Evolutionary conservation across 1,140 invertebrate species (phyloP), one percentile per base, ranked within the genome.

Genomic region (Cydia fagiglandana): DNA sequence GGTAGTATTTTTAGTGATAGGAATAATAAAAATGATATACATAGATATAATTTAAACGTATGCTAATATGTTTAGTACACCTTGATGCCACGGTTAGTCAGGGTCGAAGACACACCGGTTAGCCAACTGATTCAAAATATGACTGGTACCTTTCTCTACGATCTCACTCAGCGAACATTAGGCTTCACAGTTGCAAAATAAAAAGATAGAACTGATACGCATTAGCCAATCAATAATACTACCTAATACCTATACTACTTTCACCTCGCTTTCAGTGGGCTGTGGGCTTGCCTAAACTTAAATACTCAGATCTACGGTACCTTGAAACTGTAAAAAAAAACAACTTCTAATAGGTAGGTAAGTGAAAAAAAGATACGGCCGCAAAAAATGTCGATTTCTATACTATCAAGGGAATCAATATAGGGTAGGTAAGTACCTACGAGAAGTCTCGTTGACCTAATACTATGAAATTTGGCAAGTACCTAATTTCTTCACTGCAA

Each of bases 81-180:
- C 9, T 24, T 61, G 2, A n/a, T 24, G 20, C 9, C 56, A 24
- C 56, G 20, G 17, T 61, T 4, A 17, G 66, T 17, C 66, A 38
- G 24, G 66, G 66, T 70, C 66, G 45, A 61, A 53, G 30, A 70
- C 66, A 17, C 66, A 17, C 66, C 66, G 34, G 38, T 70, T 41
- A 66, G 0, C 5, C 66, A 17, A 24, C 28, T 41, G 38, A 70
- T 28, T 70, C 38, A 70, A 70, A 45, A n/a, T 70, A 15, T 70
- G 66, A 38, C 66, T 70, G 34, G 15, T 41, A 34, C 34, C 66
- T 70, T 70, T 70, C 66, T 70, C 66, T 41, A 17, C 66, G 34
- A n/a, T 70, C 15, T 70, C 66, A 70, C 34, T 70, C 6, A 20
- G 7, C 10, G 17, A 61, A 61, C 56, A 24, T 61, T 61, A 61